These are phyloP conservation scores for Drosophila diplacantha DNA, from an alignment of 2,888 invertebrate species.

Conservation along the genomic window DNA sequence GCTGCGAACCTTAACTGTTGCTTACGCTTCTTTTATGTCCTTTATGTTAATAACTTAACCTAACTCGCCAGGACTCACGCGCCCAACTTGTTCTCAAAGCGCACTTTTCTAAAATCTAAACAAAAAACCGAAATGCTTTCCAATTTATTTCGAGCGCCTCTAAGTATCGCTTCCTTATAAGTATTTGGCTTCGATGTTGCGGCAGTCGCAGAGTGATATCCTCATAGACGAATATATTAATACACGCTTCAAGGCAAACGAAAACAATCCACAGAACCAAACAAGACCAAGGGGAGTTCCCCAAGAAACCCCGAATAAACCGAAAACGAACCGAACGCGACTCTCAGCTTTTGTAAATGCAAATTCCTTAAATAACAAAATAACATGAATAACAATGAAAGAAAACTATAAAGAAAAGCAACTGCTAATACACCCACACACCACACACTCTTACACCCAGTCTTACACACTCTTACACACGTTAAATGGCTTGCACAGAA, in stretches of 20 bases:
- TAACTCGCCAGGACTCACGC: slow-evolving; percentile 49
- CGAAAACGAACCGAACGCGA: slow-evolving; percentile 29
- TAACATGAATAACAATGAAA: slow-evolving; percentile 34
- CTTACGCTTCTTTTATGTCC: slow-evolving; percentile 54
- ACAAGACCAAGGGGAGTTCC: slow-evolving; percentile 5
- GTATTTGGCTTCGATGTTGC: slow-evolving; percentile 61
- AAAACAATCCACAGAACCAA: slow-evolving; percentile 25
- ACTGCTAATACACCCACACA: slow-evolving; percentile 47
- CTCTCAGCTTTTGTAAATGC: slow-evolving; percentile 66
- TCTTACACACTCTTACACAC: slow-evolving; percentile 32
- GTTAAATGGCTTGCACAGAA: slow-evolving; percentile 42
- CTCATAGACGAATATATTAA: slow-evolving; percentile 76
- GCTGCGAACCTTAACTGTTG: slow-evolving; percentile 50
- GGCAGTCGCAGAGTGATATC: slow-evolving; percentile 72
- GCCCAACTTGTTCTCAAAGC: slow-evolving; percentile 51
- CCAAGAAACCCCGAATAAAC: slow-evolving; percentile 4
- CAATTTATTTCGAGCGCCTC: slow-evolving; percentile 55
- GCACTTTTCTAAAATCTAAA: slow-evolving; percentile 46
- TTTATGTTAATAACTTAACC: slow-evolving; percentile 12
- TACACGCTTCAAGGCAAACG: slow-evolving; percentile 63
- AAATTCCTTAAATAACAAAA: slow-evolving; percentile 39
- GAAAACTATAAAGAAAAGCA: slow-evolving; percentile 48
- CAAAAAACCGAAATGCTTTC: slow-evolving; percentile 44
- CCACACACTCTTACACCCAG: slow-evolving; percentile 11
- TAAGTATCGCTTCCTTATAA: slow-evolving; percentile 56